phyloP scores from a whole-genome alignment of 2,888 invertebrate species.

The Epinotia nisella region DNA sequence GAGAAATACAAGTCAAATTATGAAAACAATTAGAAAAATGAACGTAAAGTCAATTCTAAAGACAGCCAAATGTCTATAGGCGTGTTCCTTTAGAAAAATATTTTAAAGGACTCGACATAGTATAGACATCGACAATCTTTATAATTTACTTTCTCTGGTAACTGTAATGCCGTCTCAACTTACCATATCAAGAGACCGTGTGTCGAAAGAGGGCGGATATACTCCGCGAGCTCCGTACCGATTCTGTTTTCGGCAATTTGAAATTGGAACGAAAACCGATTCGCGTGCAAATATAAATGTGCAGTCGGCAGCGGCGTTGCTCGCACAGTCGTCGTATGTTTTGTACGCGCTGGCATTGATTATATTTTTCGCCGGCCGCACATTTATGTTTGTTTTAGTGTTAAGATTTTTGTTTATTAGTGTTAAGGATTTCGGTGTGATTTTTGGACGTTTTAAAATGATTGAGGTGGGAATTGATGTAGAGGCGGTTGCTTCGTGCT shows the following conservation, averaged over 20 bases:
- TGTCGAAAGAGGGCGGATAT: constrained; percentile 20
- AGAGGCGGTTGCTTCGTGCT: constrained; percentile 23
- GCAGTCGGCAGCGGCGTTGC: constrained; percentile 8
- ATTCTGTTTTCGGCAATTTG: constrained; percentile 10
- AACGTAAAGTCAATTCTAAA: background rate
- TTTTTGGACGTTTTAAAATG: constrained; percentile 41
- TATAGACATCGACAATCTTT: too few species aligned
- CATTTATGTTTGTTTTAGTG: constrained; percentile 19
- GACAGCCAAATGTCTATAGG: too few species aligned
- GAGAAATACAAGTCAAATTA: constrained; percentile 1
- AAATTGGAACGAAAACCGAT: background rate
- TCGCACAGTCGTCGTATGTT: constrained; percentile 11
- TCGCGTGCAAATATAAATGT: constrained; percentile 16
- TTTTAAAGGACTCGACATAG: too few species aligned
- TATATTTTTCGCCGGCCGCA: constrained; percentile 11
- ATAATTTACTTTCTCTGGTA: background rate
- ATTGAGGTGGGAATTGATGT: constrained; percentile 23
- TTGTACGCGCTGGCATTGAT: constrained; percentile 13
- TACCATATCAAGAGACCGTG: constrained; percentile 39
- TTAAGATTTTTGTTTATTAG: constrained; percentile 29
- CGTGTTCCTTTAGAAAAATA: background rate
- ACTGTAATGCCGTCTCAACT: constrained; percentile 32
- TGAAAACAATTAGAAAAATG: background rate
- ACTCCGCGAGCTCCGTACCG: background rate
- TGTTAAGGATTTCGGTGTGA: constrained; percentile 39